Evolutionary conservation across 2,888 invertebrate genomes (phyloP), one percentile per base, ranked within the genome.

Genomic region (Caenorhabditis sinica): DNA sequence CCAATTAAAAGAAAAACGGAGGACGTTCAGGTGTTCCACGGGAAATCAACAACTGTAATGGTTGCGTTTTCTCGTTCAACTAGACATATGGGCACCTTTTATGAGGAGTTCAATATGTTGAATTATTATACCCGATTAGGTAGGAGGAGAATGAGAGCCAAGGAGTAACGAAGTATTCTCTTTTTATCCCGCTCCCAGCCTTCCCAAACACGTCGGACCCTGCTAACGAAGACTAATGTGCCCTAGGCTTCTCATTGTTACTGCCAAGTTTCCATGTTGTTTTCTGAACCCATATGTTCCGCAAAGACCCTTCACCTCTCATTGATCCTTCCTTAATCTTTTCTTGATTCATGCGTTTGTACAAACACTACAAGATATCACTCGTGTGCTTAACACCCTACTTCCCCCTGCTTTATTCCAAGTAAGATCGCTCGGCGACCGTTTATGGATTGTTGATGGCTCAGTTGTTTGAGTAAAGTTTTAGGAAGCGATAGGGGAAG

Each of bases 81-180:
- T 63, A 75, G 82, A 77, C 82, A 82, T 77, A 71, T 82, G 82
- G 82, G 76, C 76, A 72, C 76, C 82, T 82, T 76, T 77, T 76
- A 82, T 76, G 80, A 80, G 80, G 72, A 72, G 53, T 71, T 75
- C 58, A 5, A 30, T 9, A 53, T 82, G 75, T 75, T 82, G 71
- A 71, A 82, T 76, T 58, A 76, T 76, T 82, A 43, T 45, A 58
- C 49, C 51, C 77, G 66, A 66, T 77, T 56, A 66, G n/a, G 56
- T 45, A 20, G 72, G 51, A 33, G 43, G 23, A 40, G 30, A 36
- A 2, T 13, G 58, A 36, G 17, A 49, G 36, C 33, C 20, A 17
- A 23, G 45, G 30, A 33, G 28, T 20, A 25, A n/a, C 1, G 9
- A 36, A 20, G n/a, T 20, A 20, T 56, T 20, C n/a, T n/a, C 30